A percentile compares a stretch with the other conserved stretches of the same genome.
Conservation (phyloP, 2,113 vertebrate genomes). For the Aix galericulata region DNA sequence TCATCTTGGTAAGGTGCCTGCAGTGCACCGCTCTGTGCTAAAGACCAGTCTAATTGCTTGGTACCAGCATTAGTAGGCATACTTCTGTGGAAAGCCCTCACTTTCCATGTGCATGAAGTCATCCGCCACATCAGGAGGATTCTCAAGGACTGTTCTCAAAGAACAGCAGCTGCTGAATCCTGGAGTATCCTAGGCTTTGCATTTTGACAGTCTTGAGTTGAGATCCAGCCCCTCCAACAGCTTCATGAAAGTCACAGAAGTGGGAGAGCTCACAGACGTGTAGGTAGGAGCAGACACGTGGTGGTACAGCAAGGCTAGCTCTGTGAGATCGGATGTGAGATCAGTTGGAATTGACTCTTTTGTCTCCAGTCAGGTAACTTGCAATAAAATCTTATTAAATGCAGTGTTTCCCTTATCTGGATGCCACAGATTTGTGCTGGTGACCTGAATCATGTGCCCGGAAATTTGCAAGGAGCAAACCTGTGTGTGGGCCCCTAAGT, state of each 20-base stretch:
- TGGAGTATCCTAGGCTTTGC: background rate
- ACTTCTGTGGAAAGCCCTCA: background rate
- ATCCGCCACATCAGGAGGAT: background rate
- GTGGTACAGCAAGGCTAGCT: background rate
- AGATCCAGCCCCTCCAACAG: background rate
- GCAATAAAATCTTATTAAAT: background rate
- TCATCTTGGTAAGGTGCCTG: background rate
- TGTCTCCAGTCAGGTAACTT: background rate
- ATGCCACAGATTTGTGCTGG: background rate
- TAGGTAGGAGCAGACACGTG: background rate
- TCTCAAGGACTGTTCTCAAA: background rate
- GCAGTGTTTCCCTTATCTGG: background rate
- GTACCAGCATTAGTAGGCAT: background rate
- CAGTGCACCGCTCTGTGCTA: background rate
- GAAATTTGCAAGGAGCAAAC: background rate
- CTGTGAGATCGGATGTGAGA: no score
- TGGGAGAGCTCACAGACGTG: background rate
- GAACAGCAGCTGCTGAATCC: background rate
- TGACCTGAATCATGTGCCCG: background rate
- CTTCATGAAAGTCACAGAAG: accelerated
- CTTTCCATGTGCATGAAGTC: background rate
- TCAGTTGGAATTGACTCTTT: background rate
- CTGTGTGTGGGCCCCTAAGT: background rate
- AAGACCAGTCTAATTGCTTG: background rate
- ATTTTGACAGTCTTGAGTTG: background rate